Percentiles rank a stretch among this genome's conserved stretches.
These are phyloP conservation scores for Parambassis ranga DNA, from an alignment of 2,797 vertebrate genomes.

Conservation along the genomic window DNA sequence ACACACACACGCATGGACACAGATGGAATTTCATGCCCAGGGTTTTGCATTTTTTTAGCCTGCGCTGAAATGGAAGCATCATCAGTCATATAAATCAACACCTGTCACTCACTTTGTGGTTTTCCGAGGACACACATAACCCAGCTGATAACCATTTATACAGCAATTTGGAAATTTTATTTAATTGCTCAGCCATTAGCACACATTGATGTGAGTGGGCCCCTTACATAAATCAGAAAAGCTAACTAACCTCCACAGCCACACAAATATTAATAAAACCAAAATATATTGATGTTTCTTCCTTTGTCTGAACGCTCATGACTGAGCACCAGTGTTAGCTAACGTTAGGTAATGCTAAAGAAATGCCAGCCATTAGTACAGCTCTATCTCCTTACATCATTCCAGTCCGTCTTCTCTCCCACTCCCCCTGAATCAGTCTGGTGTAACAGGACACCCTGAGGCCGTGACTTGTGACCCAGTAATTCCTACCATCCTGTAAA, in stretches of 20 bases:
- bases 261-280: too few species aligned
- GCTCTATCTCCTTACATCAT: slow-evolving; percentile 9
- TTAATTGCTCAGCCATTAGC: too few species aligned
- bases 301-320: too few species aligned
- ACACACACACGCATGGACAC: neutral
- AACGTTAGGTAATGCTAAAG: too few species aligned
- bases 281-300: too few species aligned
- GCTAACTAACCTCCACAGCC: too few species aligned
- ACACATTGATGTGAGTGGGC: too few species aligned
- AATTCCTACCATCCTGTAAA: slow-evolving; percentile 5
- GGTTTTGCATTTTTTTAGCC: slow-evolving; percentile 31
- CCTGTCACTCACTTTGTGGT: slow-evolving; percentile 16
- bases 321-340: too few species aligned
- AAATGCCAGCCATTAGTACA: too few species aligned
- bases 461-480: slow-evolving; percentile 33
- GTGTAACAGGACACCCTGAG: slow-evolving; percentile 33
- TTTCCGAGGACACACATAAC: neutral
- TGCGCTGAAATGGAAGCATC: slow-evolving; percentile 27
- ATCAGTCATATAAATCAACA: slow-evolving; percentile 27
- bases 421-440: slow-evolving; percentile 35
- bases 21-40: slow-evolving; percentile 42
- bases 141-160: too few species aligned
- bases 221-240: too few species aligned
- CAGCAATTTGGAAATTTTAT: too few species aligned
- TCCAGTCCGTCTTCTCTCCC: neutral